A percentile compares a stretch with the other conserved stretches of the same genome.
Evolutionary conservation across 2,888 invertebrate genomes (phyloP).

Genomic region (Tetragonisca angustula): DNA sequence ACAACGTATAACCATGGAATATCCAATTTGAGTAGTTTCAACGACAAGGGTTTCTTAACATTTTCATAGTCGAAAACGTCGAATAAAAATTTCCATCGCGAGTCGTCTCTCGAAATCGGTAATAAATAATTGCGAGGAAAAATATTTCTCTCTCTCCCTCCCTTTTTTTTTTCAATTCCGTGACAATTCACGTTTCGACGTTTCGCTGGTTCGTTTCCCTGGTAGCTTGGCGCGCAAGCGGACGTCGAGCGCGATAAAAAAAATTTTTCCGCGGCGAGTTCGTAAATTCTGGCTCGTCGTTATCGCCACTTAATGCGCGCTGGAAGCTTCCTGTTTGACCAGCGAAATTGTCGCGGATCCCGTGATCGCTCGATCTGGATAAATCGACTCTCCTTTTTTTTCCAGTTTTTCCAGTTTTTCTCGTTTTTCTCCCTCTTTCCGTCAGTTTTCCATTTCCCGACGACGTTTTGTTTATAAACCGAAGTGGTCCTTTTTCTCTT

Average conservation of each 20-base stretch:
- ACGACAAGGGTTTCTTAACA: too few relatives aligned
- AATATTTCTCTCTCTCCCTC: background rate
- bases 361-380: conserved; percentile 2
- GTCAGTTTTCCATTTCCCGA: background rate
- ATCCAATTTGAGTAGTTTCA: too few relatives aligned
- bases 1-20: too few relatives aligned
- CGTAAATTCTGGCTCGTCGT: conserved; percentile 19
- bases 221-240: background rate
- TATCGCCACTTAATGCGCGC: conserved; percentile 43
- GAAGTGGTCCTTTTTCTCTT: background rate
- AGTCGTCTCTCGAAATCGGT: background rate
- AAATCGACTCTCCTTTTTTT: conserved; percentile 12
- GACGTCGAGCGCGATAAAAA: conserved; percentile 20
- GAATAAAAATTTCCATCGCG: background rate
- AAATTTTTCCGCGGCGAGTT: conserved; percentile 26
- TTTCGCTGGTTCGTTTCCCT: background rate
- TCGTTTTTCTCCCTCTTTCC: background rate
- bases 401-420: background rate
- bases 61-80: background rate
- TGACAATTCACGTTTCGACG: too few relatives aligned
- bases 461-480: conserved; percentile 50
- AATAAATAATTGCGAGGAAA: background rate
- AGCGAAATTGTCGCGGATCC: conserved; percentile 20
- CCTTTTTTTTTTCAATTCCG: background rate
- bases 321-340: conserved; percentile 8